These are phyloP conservation scores for Malacoctenus gilli DNA, from an alignment of 2,797 vertebrate species.

Conservation along the genomic window DNA sequence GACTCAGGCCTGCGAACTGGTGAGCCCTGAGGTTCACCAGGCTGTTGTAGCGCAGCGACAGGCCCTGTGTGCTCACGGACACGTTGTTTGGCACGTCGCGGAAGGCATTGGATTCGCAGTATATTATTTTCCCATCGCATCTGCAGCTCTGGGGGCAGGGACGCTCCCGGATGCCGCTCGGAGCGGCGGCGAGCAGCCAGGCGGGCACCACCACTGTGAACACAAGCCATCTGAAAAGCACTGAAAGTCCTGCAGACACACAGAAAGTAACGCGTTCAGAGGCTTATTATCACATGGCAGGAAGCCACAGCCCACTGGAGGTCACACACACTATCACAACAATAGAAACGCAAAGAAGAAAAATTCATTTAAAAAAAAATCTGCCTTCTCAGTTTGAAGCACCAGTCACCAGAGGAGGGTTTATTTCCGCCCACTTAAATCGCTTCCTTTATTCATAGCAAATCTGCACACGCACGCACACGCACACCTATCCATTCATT, in stretches of 20 bases:
- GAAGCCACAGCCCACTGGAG: too few species aligned
- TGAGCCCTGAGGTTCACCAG: constrained; percentile 89
- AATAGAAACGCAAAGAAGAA: too few species aligned
- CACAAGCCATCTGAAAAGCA: constrained; percentile 77
- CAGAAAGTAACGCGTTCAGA: constrained; percentile 40
- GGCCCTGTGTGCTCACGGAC: constrained; percentile 92
- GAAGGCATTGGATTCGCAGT: constrained; percentile 97
- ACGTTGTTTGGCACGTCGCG: constrained; percentile 94
- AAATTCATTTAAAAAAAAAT: too few species aligned
- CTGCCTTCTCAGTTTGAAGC: neutral
- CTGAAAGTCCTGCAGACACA: constrained; percentile 76
- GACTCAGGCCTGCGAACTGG: constrained; percentile 93
- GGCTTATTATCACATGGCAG: constrained; percentile 4
- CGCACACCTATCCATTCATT: constrained; percentile 20
- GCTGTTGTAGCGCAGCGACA: constrained; percentile 97
- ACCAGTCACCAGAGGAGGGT: constrained; percentile 12
- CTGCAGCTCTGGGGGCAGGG: constrained; percentile 94
- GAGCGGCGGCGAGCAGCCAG: constrained; percentile 81
- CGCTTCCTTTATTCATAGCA: constrained; percentile 27
- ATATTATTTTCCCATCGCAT: constrained; percentile 98
- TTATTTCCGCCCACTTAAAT: constrained; percentile 34
- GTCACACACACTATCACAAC: too few species aligned
- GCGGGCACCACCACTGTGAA: constrained; percentile 72
- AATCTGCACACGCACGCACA: constrained; percentile 13
- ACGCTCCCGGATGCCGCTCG: constrained; percentile 86